Percentiles rank a stretch among this genome's conserved stretches.
phyloP scores from a whole-genome alignment of 2,888 invertebrate species.

The Patella ulyssiponensis region DNA sequence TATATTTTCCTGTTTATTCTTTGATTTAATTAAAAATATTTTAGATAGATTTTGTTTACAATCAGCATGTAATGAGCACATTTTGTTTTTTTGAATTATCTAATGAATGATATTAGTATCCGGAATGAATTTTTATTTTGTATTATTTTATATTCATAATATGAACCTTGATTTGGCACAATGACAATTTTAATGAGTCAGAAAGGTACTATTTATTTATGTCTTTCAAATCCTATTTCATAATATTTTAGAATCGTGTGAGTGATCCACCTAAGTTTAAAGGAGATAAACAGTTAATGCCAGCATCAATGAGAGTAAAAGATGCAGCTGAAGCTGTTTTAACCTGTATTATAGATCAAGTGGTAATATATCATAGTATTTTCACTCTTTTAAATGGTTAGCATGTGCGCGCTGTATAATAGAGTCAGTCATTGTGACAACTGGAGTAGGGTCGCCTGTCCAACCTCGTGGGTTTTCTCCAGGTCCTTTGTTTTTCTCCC shows the following conservation, averaged over 20 bases:
- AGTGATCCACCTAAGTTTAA: conserved; percentile 93
- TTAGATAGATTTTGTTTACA: too few relatives aligned
- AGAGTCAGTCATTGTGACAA: too few relatives aligned
- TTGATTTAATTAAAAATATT: too few relatives aligned
- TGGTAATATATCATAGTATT: conserved; percentile 40
- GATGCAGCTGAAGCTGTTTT: conserved; percentile 97
- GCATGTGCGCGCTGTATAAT: too few relatives aligned
- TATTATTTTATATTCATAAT: background rate
- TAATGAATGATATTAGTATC: background rate
- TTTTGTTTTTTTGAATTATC: too few relatives aligned
- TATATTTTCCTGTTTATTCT: too few relatives aligned
- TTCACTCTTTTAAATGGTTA: background rate
- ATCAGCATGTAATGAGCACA: too few relatives aligned
- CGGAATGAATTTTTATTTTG: background rate
- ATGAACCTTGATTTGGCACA: background rate
- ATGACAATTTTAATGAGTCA: too few relatives aligned
- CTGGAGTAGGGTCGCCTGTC: too few relatives aligned
- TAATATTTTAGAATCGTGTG: conserved; percentile 78
- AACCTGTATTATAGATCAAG: conserved; percentile 81
- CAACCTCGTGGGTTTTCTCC: too few relatives aligned
- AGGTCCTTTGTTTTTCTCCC: too few relatives aligned
- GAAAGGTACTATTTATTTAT: too few relatives aligned
- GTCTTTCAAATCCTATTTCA: background rate
- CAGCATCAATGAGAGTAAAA: conserved; percentile 96
- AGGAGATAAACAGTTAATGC: conserved; percentile 95